Evolutionary conservation across 2,888 invertebrate species (phyloP), one percentile per base, ranked within the genome.

Genomic region (Drosophila histrio): DNA sequence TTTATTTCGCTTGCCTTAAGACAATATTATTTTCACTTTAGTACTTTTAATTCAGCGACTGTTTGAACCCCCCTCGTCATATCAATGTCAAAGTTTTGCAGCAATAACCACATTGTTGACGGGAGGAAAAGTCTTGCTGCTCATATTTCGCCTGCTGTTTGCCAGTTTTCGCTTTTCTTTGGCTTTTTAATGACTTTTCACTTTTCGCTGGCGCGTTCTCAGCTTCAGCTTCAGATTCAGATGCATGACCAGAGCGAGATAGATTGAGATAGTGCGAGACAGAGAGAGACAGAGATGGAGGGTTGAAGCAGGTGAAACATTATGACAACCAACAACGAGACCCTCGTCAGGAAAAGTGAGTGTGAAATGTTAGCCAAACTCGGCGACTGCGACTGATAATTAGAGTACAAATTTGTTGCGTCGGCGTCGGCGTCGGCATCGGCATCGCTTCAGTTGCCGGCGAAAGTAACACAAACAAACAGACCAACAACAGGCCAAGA

Each of bases 101-200:
- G 43, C 28, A 22, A 44, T 28, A 17, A 50, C 13, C 4, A 21
- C 47, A 60, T 15, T 58, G 43, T 54, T 43, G 32, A 19, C 24
- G 46, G 28, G 1, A 30, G 32, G 47, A 56, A 72, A 71, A 50
- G 50, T 60, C 56, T 77, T 54, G 77, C 26, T 15, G 58, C 77
- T 77, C 73, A 77, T 66, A 77, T 76, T 86, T 75, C 73, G 78
- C 84, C 71, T 58, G 72, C 77, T 65, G 62, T 67, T 73, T 49
- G 64, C 38, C 63, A 83, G 77, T 87, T 83, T 87, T 85, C 88
- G 88, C 86, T 88, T 88, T 82, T 72, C 67, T 63, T 72, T 77
- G 58, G 59, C 69, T 60, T 78, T 77, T 77, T 79, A 82, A 79
- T 79, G 79, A 79, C 79, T 79, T 84, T 88, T 84, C 84, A 84